A percentile compares a stretch with the other conserved stretches of the same genome.
Conservation (phyloP, 2,113 vertebrate genomes). For the Phalacrocorax brasilianus region DNA sequence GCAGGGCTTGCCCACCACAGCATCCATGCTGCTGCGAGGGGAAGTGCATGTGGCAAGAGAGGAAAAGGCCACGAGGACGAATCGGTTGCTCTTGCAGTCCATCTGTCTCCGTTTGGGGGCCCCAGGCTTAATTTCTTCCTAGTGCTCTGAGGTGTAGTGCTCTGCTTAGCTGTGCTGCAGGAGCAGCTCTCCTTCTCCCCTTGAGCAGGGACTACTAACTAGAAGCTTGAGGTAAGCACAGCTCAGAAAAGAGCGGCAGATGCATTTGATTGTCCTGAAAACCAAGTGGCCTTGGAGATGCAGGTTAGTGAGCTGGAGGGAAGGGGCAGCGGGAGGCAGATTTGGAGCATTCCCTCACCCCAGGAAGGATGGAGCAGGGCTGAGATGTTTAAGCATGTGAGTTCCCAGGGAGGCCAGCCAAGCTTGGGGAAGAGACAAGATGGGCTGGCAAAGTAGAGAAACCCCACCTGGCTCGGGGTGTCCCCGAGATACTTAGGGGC, state of each 20-base stretch:
- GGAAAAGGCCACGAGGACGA: slow-evolving; percentile 55
- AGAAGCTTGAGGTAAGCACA: not conserved
- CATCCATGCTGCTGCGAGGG: not conserved
- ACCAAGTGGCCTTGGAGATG: not conserved
- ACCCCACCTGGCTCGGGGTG: accelerated
- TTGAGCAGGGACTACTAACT: not conserved
- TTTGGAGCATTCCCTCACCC: not conserved
- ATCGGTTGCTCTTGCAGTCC: slow-evolving; percentile 51
- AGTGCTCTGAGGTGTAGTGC: not conserved
- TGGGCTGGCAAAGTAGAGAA: not conserved
- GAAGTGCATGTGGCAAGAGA: slow-evolving; percentile 30
- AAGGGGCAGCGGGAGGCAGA: accelerated
- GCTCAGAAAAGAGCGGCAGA: not conserved
- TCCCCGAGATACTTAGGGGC: not conserved
- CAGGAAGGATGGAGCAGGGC: not conserved
- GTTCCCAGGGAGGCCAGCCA: not conserved
- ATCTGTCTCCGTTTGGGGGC: slow-evolving; percentile 41
- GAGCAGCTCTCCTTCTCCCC: not conserved
- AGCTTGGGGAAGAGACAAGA: not conserved
- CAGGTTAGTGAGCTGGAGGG: not conserved
- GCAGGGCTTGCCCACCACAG: not conserved
- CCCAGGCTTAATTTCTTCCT: not conserved
- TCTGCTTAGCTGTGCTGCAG: not conserved
- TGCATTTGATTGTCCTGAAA: not conserved
- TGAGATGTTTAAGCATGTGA: too few species aligned